phyloP scores from a whole-genome alignment of 2,888 invertebrate species.

The Thera britannica region DNA sequence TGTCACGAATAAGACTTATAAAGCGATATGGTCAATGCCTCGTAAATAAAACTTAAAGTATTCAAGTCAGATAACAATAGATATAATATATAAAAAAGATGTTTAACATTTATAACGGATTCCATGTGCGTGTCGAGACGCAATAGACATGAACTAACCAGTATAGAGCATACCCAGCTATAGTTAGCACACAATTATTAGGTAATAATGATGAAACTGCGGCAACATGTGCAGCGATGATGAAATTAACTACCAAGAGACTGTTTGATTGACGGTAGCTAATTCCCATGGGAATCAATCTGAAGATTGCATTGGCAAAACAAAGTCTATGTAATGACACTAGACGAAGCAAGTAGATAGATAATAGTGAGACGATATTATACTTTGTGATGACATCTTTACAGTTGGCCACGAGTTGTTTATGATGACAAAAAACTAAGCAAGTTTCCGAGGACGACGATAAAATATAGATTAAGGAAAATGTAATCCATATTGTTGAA shows the following conservation, averaged over 20 bases:
- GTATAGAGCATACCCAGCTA: conserved; percentile 38
- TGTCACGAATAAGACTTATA: conserved; percentile 23
- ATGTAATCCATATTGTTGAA: conserved; percentile 43
- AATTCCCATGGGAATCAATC: conserved; percentile 35
- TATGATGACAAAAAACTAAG: conserved; percentile 57
- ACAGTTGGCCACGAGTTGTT: conserved; percentile 52
- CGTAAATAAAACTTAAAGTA: background rate
- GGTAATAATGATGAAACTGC: conserved; percentile 38
- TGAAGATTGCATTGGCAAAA: conserved; percentile 39
- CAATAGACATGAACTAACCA: conserved; percentile 39
- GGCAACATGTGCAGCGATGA: conserved; percentile 28
- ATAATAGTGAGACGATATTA: conserved; percentile 37
- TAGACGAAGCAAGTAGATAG: conserved; percentile 21
- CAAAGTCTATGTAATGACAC: conserved; percentile 43
- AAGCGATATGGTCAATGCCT: conserved; percentile 24
- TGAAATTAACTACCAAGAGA: conserved; percentile 31
- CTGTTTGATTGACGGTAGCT: conserved; percentile 38
- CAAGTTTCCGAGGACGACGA: conserved; percentile 45
- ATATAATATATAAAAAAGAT: no score
- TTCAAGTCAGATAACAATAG: background rate
- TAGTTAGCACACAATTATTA: conserved; percentile 42
- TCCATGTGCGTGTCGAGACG: conserved; percentile 35
- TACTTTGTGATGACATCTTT: conserved; percentile 53
- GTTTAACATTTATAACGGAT: conserved; percentile 27
- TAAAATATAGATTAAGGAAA: conserved; percentile 49